A percentile compares a stretch with the other conserved stretches of the same genome.
phyloP scores from a whole-genome alignment of 2,797 vertebrate genomes.

The Microchirus variegatus region DNA sequence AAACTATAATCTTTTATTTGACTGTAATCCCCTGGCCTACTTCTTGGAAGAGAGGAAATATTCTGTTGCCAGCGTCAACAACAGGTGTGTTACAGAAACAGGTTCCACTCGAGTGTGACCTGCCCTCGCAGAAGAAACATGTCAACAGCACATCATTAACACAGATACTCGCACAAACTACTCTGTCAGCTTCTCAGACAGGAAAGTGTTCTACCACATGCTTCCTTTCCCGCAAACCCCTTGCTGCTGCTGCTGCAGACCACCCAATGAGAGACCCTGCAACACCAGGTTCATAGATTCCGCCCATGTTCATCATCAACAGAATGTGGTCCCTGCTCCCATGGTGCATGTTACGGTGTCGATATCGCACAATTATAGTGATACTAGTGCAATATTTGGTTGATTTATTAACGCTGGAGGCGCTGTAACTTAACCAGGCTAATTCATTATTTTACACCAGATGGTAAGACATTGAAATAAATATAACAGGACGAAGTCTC shows the following conservation, averaged over 20 bases:
- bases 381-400: not conserved
- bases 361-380: not conserved
- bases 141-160: constrained; percentile 68
- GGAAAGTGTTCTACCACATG: constrained; percentile 59
- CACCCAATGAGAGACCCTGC: constrained; percentile 62
- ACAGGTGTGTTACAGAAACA: constrained; percentile 62
- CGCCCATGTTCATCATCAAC: constrained; percentile 18
- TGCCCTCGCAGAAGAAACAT: constrained; percentile 47
- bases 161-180: constrained; percentile 28
- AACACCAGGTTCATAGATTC: constrained; percentile 21
- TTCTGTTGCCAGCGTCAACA: constrained; percentile 47
- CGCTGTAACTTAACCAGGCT: not conserved
- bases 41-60: not conserved
- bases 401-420: constrained; percentile 18
- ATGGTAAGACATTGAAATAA: not conserved
- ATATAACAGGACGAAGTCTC: not conserved
- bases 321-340: constrained; percentile 3
- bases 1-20: not conserved
- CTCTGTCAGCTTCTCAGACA: constrained; percentile 36
- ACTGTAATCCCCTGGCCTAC: not conserved
- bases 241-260: constrained; percentile 37
- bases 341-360: not conserved
- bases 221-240: constrained; percentile 56
- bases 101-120: constrained; percentile 37
- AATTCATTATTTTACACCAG: not conserved